Evolutionary conservation across 1,140 invertebrate species (phyloP), one percentile per base, ranked within the genome.

Genomic region (Drosophila dunni): DNA sequence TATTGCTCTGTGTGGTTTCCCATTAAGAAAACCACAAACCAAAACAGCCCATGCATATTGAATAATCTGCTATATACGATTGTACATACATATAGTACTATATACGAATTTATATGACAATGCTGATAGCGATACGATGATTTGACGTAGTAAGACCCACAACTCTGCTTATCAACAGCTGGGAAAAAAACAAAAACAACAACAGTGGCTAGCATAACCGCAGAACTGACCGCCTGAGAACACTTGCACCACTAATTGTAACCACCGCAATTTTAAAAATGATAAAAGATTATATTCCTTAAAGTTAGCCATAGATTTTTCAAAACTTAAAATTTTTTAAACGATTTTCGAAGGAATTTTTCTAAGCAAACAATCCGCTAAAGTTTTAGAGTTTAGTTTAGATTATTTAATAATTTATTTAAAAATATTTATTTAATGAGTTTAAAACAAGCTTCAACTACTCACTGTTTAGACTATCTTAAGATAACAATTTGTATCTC

Each of bases 131-230:
- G 7, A n/a, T 44, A 6, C n/a, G 7, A 67, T 63, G 63, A 70
- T 62, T 77, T 77, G 75, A 77, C 75, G 75, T 77, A 77, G 75
- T 64, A 68, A 73, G 63, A 53, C 70, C 51, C 68, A 73, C 70
- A 77, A 29, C 70, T 56, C 58, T 60, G 56, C 62, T 74, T 77
- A 77, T 77, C 75, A 60, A 13, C n/a, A 61, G 54, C 53, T 33
- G 46, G 24, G 24, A 29, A 29, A 29, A 1, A 29, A 3, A 58
- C 67, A 75, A 56, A 24, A 75, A 57, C 51, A 69, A 53, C 33
- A 58, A 33, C 29, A 13, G 7, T 5, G 3, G 29, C 48, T 13
- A n/a, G 11, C 33, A 34, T 24, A 53, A 29, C 54, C 36, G 48
- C 44, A 29, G 24, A 29, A 29, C 24, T 40, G 63, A 54, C 33